Evolutionary conservation across 2,113 vertebrate genomes (phyloP), one percentile per base, ranked within the genome.

Genomic region (Oncorhynchus kisutch): DNA sequence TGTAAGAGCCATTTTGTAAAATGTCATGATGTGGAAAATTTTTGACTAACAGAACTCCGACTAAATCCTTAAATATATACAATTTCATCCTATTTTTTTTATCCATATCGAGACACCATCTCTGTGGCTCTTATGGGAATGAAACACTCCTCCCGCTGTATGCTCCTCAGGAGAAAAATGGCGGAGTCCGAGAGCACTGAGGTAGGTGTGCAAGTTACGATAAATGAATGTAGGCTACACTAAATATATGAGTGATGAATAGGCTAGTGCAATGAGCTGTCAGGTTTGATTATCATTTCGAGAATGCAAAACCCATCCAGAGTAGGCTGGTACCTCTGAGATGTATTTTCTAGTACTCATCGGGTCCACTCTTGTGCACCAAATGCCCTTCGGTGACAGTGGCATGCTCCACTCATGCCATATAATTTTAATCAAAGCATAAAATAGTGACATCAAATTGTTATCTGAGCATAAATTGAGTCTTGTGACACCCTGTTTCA

Each of bases 101-200:
- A 45, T 45, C 39, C 9, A 9, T 59, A 24, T 67, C 5, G 34
- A 77, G 25, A 82, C 85, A 4, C 82, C 79, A 88, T 87, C 91
- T 49, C 20, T 20, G 8, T 70, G 91, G 95, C 94, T 93, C 96
- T 91, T 95, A 99, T 99, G 97, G 97, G 97, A 95, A 96, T 97
- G 85, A 98, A 96, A 92, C 97, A 98, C 94, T 99, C 97, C 89
- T 97, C 96, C 91, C 97, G 97, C 91, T 99, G 97, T 89, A 94
- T 98, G 95, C 95, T 99, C 93, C 96, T 98, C 48, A 90, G 96
- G 96, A 97, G 96, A 93, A 98, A 98, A 87, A 98, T 98, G 96
- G 97, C 96, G 94, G 97, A 99, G 90, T 94, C 95, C 67, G 97
- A 98, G 81, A 95, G 83, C 93, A 83, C 92, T 8, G 97, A 98